These are phyloP conservation scores for Adrianichthys oophorus DNA, from an alignment of 2,797 vertebrate species.

Conservation along the genomic window DNA sequence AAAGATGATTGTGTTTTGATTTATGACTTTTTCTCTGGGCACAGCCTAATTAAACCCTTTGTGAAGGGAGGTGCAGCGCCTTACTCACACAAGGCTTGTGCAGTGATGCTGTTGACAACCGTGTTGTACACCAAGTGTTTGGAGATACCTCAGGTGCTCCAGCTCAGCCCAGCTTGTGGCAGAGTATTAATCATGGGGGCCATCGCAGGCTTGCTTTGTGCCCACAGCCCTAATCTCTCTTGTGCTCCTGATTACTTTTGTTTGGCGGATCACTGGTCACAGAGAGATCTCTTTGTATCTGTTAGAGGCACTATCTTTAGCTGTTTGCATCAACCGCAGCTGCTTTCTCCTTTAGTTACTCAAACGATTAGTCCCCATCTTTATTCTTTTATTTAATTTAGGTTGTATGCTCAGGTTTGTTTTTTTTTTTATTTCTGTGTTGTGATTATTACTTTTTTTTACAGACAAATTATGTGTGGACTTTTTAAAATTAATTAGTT, in stretches of 20 bases:
- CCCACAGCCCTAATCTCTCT: slow-evolving; percentile 46
- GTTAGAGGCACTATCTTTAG: slow-evolving; percentile 17
- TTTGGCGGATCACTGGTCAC: slow-evolving; percentile 43
- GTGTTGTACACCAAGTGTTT: slow-evolving; percentile 31
- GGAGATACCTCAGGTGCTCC: slow-evolving; percentile 51
- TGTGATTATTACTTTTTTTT: no score
- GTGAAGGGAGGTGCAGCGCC: slow-evolving; percentile 12
- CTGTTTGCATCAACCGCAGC: slow-evolving; percentile 1
- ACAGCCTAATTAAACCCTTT: slow-evolving; percentile 5
- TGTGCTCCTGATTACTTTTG: slow-evolving; percentile 43
- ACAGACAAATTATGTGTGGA: no score
- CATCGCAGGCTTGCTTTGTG: slow-evolving; percentile 37
- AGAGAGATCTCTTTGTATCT: slow-evolving; percentile 28
- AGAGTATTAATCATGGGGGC: slow-evolving; percentile 44
- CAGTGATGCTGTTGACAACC: slow-evolving; percentile 38
- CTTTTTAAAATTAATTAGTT: no score
- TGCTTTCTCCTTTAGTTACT: slow-evolving; percentile 6
- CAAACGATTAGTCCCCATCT: background rate
- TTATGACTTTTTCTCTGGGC: slow-evolving; percentile 9
- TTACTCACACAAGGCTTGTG: slow-evolving; percentile 30
- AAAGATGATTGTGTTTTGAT: background rate
- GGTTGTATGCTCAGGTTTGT: no score
- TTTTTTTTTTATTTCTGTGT: no score
- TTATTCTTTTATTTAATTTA: background rate
- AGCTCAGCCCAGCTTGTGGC: slow-evolving; percentile 36